Percentiles rank a stretch among this genome's conserved stretches.
Evolutionary conservation across 2,888 invertebrate genomes (phyloP).

Genomic region (Drosophila putrida): DNA sequence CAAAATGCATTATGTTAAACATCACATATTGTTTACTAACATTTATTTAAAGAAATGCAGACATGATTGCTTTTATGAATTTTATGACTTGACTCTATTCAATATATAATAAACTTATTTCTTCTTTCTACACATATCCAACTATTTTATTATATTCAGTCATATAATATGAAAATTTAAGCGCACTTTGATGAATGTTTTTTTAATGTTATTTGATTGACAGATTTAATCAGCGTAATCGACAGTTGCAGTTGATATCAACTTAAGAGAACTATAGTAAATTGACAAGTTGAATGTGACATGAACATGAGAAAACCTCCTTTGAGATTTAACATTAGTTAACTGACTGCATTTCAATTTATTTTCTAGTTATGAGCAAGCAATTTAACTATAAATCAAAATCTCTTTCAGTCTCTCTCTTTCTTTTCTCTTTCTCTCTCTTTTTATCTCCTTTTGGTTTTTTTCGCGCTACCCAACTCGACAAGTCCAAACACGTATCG

Average conservation of each 20-base stretch:
- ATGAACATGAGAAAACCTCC: not conserved
- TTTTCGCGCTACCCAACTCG: slow-evolving; percentile 31
- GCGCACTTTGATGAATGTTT: no score
- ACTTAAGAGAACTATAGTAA: not conserved
- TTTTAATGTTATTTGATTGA: not conserved
- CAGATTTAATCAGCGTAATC: not conserved
- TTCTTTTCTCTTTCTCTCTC: slow-evolving; percentile 6
- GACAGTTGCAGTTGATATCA: not conserved
- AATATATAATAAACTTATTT: no score
- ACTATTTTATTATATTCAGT: no score
- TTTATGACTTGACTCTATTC: no score
- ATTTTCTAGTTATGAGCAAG: not conserved
- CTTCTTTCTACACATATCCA: no score
- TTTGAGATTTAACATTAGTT: not conserved
- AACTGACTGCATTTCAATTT: slow-evolving; percentile 1
- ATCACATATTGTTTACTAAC: no score
- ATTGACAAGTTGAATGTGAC: not conserved
- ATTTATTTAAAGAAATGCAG: no score
- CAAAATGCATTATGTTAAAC: no score
- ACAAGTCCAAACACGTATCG: slow-evolving; percentile 63
- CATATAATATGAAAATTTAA: no score
- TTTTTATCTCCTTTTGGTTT: slow-evolving; percentile 5
- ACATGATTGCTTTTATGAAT: no score
- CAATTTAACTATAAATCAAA: not conserved
- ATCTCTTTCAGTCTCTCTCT: not conserved